Percentiles rank a stretch among this genome's conserved stretches.
Conservation (phyloP, 2,113 vertebrate species). For the Nanger granti region DNA sequence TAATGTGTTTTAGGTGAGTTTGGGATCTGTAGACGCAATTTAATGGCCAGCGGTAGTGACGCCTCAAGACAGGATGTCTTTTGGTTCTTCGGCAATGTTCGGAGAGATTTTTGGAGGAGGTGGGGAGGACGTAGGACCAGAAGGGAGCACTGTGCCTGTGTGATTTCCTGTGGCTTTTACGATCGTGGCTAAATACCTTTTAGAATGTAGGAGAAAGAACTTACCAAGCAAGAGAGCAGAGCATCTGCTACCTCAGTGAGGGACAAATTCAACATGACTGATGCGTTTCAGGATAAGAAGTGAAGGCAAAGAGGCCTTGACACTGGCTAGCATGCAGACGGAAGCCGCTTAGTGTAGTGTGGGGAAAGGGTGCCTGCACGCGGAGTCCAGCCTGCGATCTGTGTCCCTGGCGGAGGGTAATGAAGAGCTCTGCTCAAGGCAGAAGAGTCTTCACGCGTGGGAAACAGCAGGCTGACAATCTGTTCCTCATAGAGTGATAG, state of each 20-base stretch:
- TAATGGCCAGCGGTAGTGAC: slow-evolving; percentile 46
- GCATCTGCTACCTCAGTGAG: neutral
- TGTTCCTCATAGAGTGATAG: neutral
- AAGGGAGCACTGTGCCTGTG: neutral
- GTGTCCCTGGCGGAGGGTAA: neutral
- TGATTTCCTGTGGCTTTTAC: neutral
- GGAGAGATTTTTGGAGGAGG: neutral
- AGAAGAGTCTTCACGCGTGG: neutral
- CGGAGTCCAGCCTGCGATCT: neutral
- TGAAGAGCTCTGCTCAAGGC: neutral
- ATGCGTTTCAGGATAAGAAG: neutral
- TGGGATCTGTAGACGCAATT: slow-evolving; percentile 56
- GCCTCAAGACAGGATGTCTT: slow-evolving; percentile 43
- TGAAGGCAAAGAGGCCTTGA: neutral
- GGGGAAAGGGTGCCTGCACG: rapidly evolving
- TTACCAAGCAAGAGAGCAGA: neutral
- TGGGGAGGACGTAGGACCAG: neutral
- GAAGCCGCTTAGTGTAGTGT: neutral
- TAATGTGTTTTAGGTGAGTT: slow-evolving; percentile 59
- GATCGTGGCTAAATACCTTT: neutral
- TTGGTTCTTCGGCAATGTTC: neutral
- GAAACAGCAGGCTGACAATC: neutral
- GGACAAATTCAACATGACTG: neutral
- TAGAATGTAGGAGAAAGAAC: neutral
- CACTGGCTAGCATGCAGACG: neutral